Percentiles rank a stretch among this genome's conserved stretches.
Conservation (phyloP, 2,113 vertebrate species). For the Eulemur macaco region DNA sequence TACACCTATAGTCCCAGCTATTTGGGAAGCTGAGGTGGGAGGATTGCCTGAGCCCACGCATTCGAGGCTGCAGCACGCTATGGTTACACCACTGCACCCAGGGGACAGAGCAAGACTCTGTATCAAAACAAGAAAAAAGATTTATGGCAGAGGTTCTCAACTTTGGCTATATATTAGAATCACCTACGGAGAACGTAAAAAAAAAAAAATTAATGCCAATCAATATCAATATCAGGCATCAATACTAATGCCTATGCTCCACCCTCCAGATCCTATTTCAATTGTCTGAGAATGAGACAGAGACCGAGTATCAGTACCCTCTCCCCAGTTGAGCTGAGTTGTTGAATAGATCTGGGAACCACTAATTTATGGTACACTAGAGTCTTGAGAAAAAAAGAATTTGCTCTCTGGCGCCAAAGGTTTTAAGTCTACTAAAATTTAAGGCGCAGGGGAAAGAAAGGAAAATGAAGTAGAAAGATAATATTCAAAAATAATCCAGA, state of each 20-base stretch:
- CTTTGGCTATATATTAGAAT: background rate
- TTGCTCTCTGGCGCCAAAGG: background rate
- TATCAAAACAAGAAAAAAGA: too few relatives aligned
- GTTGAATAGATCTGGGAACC: background rate
- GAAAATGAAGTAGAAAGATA: background rate
- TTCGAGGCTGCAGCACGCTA: too few relatives aligned
- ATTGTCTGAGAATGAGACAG: background rate
- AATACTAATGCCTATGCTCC: background rate
- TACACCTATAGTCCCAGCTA: too few relatives aligned
- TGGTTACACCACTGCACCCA: too few relatives aligned
- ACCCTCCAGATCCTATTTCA: background rate
- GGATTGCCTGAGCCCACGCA: too few relatives aligned
- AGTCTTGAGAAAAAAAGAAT: background rate
- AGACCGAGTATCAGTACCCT: background rate
- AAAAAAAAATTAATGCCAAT: background rate
- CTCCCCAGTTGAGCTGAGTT: background rate
- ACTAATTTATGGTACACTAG: background rate
- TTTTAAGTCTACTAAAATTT: slow-evolving; percentile 4
- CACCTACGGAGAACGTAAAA: background rate
- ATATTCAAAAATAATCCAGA: background rate
- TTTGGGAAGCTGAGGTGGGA: too few relatives aligned
- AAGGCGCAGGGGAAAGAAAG: background rate
- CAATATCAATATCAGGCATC: background rate
- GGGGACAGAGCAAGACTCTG: too few relatives aligned
- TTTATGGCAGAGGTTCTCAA: background rate